Conservation (phyloP, 1,140 invertebrate species). For the Solenopsis fugax region DNA sequence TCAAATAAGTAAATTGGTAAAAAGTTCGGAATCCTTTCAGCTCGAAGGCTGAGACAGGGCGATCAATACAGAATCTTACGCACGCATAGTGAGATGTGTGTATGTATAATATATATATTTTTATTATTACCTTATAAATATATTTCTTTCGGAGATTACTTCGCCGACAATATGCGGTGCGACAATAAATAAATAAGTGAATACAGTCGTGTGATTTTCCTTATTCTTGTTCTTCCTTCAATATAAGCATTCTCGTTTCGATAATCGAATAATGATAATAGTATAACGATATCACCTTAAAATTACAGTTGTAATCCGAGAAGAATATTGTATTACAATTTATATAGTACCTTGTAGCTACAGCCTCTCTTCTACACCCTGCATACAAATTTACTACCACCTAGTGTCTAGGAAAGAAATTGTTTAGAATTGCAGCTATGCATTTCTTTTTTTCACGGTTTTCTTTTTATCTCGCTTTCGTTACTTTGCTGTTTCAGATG, state of each 20-base stretch:
- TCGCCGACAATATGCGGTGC: conserved; percentile 59
- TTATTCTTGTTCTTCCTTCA: conserved; percentile 35
- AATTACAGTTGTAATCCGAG: conserved; percentile 58
- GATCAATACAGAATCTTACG: conserved; percentile 15
- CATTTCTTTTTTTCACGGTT: conserved; percentile 37
- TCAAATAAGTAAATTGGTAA: not conserved
- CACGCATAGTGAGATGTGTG: not conserved
- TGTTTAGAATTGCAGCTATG: conserved; percentile 62
- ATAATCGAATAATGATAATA: conserved; percentile 70
- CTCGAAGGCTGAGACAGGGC: not conserved
- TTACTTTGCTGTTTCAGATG: conserved; percentile 71
- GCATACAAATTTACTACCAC: conserved; percentile 76
- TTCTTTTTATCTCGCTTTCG: conserved; percentile 45
- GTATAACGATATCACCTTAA: conserved; percentile 72
- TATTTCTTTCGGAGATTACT: conserved; percentile 57
- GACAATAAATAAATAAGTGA: conserved; percentile 61
- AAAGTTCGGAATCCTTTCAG: not conserved
- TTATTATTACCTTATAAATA: conserved; percentile 60
- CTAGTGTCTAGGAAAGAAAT: conserved; percentile 70
- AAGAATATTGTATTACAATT: conserved; percentile 62
- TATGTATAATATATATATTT: conserved; percentile 60
- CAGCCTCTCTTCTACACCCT: conserved; percentile 79
- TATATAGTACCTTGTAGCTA: conserved; percentile 74
- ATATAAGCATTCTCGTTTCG: conserved; percentile 55
- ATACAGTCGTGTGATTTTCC: conserved; percentile 46